A percentile compares a stretch with the other conserved stretches of the same genome.
These are phyloP conservation scores for Carassius carassius DNA, from an alignment of 2,113 vertebrate genomes.

Conservation along the genomic window DNA sequence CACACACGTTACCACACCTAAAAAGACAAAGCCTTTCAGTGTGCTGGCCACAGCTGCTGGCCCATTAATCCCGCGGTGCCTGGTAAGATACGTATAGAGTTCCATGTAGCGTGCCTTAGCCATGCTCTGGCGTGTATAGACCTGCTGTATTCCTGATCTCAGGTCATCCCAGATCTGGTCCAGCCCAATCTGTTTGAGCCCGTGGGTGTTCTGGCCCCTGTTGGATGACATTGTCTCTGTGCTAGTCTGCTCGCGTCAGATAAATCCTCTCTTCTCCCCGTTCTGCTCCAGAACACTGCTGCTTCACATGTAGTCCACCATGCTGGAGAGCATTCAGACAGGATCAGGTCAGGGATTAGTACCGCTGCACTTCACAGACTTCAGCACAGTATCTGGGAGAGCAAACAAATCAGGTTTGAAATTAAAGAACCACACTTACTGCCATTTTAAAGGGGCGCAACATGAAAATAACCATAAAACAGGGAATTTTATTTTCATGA, in stretches of 20 bases:
- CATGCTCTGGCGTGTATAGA: constrained; percentile 90
- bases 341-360: constrained; percentile 73
- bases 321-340: constrained; percentile 24
- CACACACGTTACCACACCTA: neutral
- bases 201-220: constrained; percentile 86
- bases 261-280: constrained; percentile 35
- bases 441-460: neutral
- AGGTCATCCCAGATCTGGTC: constrained; percentile 93
- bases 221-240: constrained; percentile 80
- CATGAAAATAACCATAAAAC: neutral
- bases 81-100: constrained; percentile 96
- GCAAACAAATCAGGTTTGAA: constrained; percentile 1
- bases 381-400: constrained; percentile 71
- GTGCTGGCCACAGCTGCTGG: neutral
- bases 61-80: neutral
- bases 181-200: constrained; percentile 89
- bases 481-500: neutral
- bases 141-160: constrained; percentile 87
- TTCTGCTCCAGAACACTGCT: constrained; percentile 69
- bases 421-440: neutral
- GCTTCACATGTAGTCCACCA: constrained; percentile 92
- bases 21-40: constrained; percentile 12
- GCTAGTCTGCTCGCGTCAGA: neutral
- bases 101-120: constrained; percentile 95
- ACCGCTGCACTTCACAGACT: constrained; percentile 92